phyloP scores from a whole-genome alignment of 2,113 vertebrate species.

The Eulemur rufifrons region DNA sequence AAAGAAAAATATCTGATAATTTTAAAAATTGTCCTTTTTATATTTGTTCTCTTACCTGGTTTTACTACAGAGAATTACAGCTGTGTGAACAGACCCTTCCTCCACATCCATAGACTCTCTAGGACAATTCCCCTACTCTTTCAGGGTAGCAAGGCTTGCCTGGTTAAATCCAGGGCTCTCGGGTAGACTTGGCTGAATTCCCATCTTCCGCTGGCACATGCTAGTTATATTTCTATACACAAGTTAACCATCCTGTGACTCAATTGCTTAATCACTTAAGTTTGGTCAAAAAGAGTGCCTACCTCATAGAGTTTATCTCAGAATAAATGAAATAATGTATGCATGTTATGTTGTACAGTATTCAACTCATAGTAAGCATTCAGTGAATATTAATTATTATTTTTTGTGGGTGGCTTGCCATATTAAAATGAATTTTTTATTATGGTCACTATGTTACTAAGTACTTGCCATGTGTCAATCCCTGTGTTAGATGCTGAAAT shows the following conservation, averaged over 20 bases:
- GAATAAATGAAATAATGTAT: neutral
- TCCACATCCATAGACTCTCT: neutral
- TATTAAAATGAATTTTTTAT: neutral
- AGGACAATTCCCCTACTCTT: neutral
- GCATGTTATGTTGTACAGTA: neutral
- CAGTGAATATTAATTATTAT: neutral
- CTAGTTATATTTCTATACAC: neutral
- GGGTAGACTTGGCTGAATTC: neutral
- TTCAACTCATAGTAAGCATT: neutral
- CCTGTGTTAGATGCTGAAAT: neutral
- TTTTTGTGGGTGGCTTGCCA: neutral
- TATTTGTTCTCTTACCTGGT: neutral
- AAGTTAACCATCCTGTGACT: neutral
- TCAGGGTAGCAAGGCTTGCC: neutral
- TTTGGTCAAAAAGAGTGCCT: neutral
- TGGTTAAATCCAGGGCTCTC: neutral
- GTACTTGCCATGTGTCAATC: neutral
- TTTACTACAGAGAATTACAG: neutral
- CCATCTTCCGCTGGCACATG: neutral
- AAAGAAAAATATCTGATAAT: neutral
- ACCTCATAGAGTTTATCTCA: neutral
- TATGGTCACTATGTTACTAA: neutral
- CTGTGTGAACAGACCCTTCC: neutral
- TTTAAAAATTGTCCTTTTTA: neutral
- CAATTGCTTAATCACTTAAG: slow-evolving; percentile 9